Evolutionary conservation across 2,113 vertebrate species (phyloP).

Genomic region (Nothocercus nigrocapillus): DNA sequence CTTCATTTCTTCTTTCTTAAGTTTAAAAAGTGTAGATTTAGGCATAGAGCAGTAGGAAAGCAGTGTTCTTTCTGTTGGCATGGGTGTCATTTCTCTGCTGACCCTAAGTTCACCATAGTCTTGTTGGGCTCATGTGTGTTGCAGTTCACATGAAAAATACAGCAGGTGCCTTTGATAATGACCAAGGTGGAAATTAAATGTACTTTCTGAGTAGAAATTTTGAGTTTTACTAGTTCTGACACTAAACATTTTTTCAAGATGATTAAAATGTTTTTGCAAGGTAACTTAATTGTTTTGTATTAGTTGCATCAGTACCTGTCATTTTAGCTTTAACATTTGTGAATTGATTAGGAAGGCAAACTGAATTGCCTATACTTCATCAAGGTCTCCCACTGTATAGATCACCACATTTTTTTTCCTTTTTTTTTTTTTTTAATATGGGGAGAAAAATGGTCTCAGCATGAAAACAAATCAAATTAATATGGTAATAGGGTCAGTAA

Average conservation of each 20-base stretch:
- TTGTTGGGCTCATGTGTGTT: not conserved
- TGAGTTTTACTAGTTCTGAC: not conserved
- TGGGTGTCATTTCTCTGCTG: not conserved
- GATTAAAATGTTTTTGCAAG: not conserved
- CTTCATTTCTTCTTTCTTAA: not conserved
- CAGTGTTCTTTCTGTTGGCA: not conserved
- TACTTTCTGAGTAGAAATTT: not conserved
- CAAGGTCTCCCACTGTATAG: not conserved
- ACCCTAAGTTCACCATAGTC: not conserved
- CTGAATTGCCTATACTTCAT: not conserved
- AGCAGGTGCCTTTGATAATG: not conserved
- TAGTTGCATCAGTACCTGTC: conserved; percentile 65
- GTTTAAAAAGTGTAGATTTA: not conserved
- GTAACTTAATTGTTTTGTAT: conserved; percentile 39
- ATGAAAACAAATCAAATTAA: not conserved
- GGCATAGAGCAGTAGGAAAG: not conserved
- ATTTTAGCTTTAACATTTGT: conserved; percentile 62
- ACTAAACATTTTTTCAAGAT: not conserved
- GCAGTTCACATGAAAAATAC: not conserved
- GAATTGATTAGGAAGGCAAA: conserved; percentile 47
- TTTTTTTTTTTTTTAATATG: not conserved
- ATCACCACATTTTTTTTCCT: not conserved
- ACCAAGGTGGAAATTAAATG: not conserved
- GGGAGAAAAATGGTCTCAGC: not conserved
- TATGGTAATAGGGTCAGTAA: not conserved